Base-by-base conservation (phyloP, 2,888 invertebrate genomes). In the Dolichomitus sp. region DNA sequence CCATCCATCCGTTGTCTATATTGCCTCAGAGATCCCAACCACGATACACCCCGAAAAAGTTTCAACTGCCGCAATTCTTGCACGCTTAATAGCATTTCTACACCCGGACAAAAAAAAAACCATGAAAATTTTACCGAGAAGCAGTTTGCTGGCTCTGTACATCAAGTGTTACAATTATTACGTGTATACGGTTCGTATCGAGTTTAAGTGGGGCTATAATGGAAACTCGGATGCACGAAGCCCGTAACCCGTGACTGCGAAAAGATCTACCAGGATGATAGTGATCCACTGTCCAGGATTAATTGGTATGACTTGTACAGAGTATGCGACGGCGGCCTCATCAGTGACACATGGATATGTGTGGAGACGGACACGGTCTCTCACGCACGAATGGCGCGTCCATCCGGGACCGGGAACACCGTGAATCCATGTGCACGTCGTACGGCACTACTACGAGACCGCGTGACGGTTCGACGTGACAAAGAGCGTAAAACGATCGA, bases 241-340 rank as follows among this genome's bases (percentile, higher is more conserved):
- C 6, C 79, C 82, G 85, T 85, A 82, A 83, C 84, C 86, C 88
- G 85, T 87, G 87, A 88, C 88, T 85, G 82, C 30, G 88, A 89
- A 89, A 88, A 88, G 87, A 89, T 90, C 88, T 61, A 30, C 88
- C 88, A 88, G 86, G 86, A 84, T 81, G 90, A 90, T 91, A 89
- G 88, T 86, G 88, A 90, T 90, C 90, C 88, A 84, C 84, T 90
- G 90, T 63, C 72, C 90, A 33, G 91, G 91, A 92, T 93, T 92
- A 92, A 92, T 93, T 93, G 92, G 92, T 92, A 92, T 90, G 91
- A 92, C 91, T 91, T 91, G 30, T 63, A 72, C 72, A 33, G 73
- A 72, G 79, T 54, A 59, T 48, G 33, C 42, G 61, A 48, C 54
- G 37, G 68, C 19, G 27, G 45, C 23, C 17, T n/a, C 50, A 54